Conservation (phyloP, 2,113 vertebrate species). For the Numida meleagris region DNA sequence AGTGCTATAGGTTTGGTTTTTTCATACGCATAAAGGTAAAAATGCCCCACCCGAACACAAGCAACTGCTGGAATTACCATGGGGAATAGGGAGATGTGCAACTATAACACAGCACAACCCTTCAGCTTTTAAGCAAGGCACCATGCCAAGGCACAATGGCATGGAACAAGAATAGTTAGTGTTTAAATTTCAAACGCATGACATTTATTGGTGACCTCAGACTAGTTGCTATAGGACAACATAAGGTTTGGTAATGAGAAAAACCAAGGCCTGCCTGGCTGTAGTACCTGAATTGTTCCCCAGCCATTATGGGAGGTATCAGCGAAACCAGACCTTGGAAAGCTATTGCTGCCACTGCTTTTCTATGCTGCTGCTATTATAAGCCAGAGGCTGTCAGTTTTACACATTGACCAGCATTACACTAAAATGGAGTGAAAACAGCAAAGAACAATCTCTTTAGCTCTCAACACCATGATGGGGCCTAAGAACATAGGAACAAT, state of each 20-base stretch:
- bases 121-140: not conserved
- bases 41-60: not conserved
- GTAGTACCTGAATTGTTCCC: not conserved
- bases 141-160: not conserved
- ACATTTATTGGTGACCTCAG: not conserved
- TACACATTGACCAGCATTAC: not conserved
- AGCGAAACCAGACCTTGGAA: not conserved
- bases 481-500: not conserved
- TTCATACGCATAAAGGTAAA: not conserved
- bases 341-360: not conserved
- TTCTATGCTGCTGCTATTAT: not conserved
- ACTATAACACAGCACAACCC: not conserved
- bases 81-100: not conserved
- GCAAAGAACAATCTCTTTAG: not conserved
- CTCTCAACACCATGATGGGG: not conserved
- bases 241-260: fast-evolving
- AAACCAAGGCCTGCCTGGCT: not conserved
- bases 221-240: not conserved
- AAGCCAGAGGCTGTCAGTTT: not conserved
- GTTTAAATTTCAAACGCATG: not conserved
- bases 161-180: fast-evolving
- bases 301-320: fast-evolving
- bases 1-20: not conserved
- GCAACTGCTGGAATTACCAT: not conserved
- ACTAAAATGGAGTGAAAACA: not conserved